phyloP scores from a whole-genome alignment of 2,113 vertebrate species.

The Cryptotis parvus region DNA sequence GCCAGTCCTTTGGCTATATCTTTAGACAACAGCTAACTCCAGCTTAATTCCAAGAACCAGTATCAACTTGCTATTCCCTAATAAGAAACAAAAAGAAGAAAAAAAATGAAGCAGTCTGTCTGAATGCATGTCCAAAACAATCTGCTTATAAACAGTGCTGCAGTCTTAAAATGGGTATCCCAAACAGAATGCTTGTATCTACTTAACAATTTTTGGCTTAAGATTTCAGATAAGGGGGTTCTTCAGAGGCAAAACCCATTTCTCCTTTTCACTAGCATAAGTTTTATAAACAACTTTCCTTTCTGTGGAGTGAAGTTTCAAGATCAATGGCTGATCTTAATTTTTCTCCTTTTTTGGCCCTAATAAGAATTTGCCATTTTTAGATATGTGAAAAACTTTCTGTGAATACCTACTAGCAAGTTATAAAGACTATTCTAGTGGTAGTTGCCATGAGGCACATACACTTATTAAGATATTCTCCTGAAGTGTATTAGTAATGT shows the following conservation, averaged over 20 bases:
- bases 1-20: background rate
- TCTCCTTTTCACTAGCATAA: background rate
- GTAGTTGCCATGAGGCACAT: background rate
- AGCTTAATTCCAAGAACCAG: background rate
- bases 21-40: background rate
- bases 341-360: background rate
- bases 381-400: background rate
- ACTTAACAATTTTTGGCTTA: background rate
- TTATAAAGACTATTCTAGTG: background rate
- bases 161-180: background rate
- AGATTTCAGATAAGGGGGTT: background rate
- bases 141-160: background rate
- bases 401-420: background rate
- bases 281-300: background rate
- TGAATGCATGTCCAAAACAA: background rate
- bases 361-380: too few species aligned
- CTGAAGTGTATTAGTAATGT: too few species aligned
- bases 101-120: background rate
- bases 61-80: background rate
- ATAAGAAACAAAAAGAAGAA: constrained; percentile 13
- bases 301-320: background rate
- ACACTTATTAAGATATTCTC: too few species aligned
- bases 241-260: background rate
- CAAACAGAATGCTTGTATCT: background rate
- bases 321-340: background rate